Evolutionary conservation across 2,113 vertebrate species (phyloP).

Genomic region (Carlito syrichta): DNA sequence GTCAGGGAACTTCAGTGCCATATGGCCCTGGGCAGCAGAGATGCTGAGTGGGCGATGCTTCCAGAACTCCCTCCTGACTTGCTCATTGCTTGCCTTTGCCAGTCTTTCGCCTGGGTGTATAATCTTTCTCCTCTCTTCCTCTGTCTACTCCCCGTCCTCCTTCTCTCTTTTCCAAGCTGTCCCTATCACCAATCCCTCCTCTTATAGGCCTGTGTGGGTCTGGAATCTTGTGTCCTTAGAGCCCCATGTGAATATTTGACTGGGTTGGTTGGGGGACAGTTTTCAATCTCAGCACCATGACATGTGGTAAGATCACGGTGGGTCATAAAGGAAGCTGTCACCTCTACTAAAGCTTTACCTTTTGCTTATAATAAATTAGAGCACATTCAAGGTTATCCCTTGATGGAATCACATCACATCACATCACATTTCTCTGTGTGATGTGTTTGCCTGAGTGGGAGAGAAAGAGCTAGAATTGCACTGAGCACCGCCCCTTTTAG

Average conservation of each 20-base stretch:
- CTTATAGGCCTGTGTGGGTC: background rate
- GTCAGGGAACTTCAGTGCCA: background rate
- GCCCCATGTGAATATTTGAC: background rate
- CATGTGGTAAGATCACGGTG: background rate
- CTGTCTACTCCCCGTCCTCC: background rate
- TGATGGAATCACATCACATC: background rate
- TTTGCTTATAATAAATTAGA: background rate
- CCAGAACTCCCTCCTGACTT: background rate
- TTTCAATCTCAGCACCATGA: background rate
- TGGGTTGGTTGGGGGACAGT: background rate
- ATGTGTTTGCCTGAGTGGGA: background rate
- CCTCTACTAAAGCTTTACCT: conserved; percentile 21
- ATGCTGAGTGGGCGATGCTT: background rate
- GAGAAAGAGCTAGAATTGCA: background rate
- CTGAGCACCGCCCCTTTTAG: background rate
- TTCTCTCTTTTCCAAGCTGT: background rate
- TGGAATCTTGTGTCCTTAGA: background rate
- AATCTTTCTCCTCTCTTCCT: background rate
- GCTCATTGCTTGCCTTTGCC: background rate
- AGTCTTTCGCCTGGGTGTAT: background rate
- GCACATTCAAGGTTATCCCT: conserved; percentile 24
- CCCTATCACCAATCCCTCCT: background rate
- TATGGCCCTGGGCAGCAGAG: background rate
- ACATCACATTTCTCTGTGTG: background rate
- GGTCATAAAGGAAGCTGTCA: background rate